phyloP scores from a whole-genome alignment of 2,797 vertebrate species.

The Silurus lanzhouensis region DNA sequence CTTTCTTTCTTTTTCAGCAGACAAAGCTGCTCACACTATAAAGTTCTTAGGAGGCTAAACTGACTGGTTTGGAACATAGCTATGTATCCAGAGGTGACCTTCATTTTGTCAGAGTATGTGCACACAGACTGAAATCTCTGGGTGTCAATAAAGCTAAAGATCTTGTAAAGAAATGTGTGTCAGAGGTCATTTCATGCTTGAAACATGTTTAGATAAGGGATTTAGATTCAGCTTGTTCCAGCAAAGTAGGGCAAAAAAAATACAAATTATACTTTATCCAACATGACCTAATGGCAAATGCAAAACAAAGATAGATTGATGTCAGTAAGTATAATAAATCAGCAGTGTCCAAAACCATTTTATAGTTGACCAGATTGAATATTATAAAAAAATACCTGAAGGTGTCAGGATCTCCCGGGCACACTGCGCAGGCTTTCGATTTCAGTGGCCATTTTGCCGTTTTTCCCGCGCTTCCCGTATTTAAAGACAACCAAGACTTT shows the following conservation, averaged over 20 bases:
- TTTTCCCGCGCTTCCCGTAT: too few species aligned
- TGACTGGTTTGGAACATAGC: background rate
- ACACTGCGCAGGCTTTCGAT: too few species aligned
- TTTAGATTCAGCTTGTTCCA: background rate
- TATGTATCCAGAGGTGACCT: slow-evolving; percentile 22
- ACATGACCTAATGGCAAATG: slow-evolving; percentile 3
- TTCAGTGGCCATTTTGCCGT: too few species aligned
- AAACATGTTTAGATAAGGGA: background rate
- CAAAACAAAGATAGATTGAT: background rate
- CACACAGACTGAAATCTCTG: background rate
- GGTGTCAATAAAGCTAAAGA: background rate
- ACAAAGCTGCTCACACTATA: background rate
- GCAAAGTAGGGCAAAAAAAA: background rate
- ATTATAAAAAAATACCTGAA: too few species aligned
- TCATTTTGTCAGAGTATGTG: background rate
- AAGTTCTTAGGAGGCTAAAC: background rate
- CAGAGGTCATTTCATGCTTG: background rate
- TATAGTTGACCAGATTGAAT: too few species aligned
- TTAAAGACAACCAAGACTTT: too few species aligned
- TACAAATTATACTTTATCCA: too few species aligned
- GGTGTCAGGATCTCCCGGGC: too few species aligned
- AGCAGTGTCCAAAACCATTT: background rate
- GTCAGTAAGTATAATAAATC: background rate
- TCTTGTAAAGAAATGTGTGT: background rate
- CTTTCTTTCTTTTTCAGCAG: background rate